Evolutionary conservation across 2,113 vertebrate genomes (phyloP).

Genomic region (Micromys minutus): DNA sequence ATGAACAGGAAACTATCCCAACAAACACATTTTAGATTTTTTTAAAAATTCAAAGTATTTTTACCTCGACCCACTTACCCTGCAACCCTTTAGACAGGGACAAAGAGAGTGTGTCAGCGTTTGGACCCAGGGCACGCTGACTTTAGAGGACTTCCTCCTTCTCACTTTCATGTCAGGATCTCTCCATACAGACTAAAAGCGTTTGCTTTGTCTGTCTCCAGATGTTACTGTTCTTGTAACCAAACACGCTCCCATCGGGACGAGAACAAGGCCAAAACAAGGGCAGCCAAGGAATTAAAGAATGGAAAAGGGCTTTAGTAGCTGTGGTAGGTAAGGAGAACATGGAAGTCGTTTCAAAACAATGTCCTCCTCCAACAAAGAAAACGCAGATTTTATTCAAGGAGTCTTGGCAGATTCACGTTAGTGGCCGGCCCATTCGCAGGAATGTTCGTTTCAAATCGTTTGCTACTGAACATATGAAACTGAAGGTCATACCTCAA

Average conservation of each 20-base stretch:
- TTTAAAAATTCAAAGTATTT: neutral
- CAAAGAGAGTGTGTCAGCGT: neutral
- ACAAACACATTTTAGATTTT: neutral
- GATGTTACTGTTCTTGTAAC: neutral
- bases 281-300: neutral
- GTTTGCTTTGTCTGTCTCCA: neutral
- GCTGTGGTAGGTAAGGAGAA: neutral
- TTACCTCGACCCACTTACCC: neutral
- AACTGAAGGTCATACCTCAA: neutral
- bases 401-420: neutral
- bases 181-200: neutral
- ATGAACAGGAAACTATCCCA: neutral
- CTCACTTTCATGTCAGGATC: neutral
- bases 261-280: neutral
- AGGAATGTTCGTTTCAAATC: neutral
- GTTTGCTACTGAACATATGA: neutral
- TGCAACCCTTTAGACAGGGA: neutral
- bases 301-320: neutral
- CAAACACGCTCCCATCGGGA: neutral
- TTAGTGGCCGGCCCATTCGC: neutral
- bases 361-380: neutral
- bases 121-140: neutral
- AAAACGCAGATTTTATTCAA: neutral
- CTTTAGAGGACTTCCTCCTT: neutral
- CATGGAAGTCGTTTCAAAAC: neutral